These are phyloP conservation scores for Heliconius ethilla DNA, from an alignment of 2,888 invertebrate genomes.

Conservation along the genomic window DNA sequence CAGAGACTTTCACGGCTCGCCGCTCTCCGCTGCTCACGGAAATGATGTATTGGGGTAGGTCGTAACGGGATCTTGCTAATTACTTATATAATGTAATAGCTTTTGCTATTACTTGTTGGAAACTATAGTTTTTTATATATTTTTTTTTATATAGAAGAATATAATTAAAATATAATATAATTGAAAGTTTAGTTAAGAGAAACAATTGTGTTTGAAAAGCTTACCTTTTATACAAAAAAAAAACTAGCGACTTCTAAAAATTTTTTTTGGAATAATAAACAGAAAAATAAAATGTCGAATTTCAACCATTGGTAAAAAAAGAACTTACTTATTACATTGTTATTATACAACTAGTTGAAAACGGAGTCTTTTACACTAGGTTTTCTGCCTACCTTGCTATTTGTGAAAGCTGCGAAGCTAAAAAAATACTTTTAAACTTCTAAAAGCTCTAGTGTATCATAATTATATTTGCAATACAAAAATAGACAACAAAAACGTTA, in stretches of 20 bases:
- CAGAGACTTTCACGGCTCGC: constrained; percentile 37
- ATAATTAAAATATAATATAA: too few species aligned
- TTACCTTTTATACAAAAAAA: neutral
- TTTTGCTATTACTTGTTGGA: neutral
- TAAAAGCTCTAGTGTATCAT: too few species aligned
- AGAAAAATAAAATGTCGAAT: neutral
- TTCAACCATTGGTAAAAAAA: neutral
- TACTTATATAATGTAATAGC: neutral
- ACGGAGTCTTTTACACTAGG: neutral
- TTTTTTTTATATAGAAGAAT: too few species aligned
- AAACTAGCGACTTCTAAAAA: neutral
- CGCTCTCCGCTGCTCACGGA: constrained; percentile 41
- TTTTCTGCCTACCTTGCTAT: too few species aligned
- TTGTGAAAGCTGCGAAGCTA: too few species aligned
- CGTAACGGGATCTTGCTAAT: constrained; percentile 25
- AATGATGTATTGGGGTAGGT: constrained; percentile 35
- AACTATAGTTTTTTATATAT: neutral
- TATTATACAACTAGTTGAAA: neutral
- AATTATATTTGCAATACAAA: too few species aligned
- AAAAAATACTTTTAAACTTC: too few species aligned
- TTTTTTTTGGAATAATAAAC: too few species aligned
- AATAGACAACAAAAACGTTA: too few species aligned
- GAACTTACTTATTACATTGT: neutral
- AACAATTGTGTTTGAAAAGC: too few species aligned
- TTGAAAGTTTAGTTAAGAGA: too few species aligned